These are phyloP conservation scores for Melanotaenia duboulayi DNA, from an alignment of 2,113 vertebrate species.

Conservation along the genomic window DNA sequence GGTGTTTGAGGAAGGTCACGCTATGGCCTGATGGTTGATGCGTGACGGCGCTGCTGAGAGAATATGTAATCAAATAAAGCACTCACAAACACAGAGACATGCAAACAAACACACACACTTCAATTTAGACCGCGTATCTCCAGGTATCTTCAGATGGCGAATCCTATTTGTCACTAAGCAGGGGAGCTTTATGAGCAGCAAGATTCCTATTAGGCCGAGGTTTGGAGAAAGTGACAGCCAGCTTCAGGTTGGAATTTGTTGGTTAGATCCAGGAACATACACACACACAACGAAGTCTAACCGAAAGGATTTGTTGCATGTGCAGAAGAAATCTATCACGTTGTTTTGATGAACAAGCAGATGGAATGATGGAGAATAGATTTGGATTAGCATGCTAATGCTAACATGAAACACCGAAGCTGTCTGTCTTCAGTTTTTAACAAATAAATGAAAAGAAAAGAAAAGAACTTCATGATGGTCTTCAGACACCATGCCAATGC, in stretches of 20 bases:
- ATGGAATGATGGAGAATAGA: too few relatives aligned
- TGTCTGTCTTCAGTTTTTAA: too few relatives aligned
- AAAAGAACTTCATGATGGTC: too few relatives aligned
- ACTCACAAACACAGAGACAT: constrained; percentile 6
- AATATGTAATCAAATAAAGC: constrained; percentile 62
- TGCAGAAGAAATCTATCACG: too few relatives aligned
- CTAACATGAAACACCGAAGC: too few relatives aligned
- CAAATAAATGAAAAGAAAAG: too few relatives aligned
- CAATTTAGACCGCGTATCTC: constrained; percentile 32
- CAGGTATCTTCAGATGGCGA: constrained; percentile 43
- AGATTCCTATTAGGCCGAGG: constrained; percentile 44
- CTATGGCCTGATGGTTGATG: constrained; percentile 60
- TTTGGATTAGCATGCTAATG: too few relatives aligned
- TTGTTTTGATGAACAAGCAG: too few relatives aligned
- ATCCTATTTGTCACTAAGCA: constrained; percentile 53
- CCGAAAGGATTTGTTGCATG: too few relatives aligned
- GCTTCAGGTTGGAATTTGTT: constrained; percentile 21
- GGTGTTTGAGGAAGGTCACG: constrained; percentile 74
- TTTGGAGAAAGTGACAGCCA: constrained; percentile 34
- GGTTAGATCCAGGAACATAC: constrained; percentile 22
- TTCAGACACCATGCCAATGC: too few relatives aligned
- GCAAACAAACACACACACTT: constrained; percentile 7
- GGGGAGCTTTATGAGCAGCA: constrained; percentile 21
- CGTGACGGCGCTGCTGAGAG: constrained; percentile 55
- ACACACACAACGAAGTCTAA: constrained; percentile 2